Base-by-base conservation (phyloP, 2,888 invertebrate genomes). In the Aplocera efformata region DNA sequence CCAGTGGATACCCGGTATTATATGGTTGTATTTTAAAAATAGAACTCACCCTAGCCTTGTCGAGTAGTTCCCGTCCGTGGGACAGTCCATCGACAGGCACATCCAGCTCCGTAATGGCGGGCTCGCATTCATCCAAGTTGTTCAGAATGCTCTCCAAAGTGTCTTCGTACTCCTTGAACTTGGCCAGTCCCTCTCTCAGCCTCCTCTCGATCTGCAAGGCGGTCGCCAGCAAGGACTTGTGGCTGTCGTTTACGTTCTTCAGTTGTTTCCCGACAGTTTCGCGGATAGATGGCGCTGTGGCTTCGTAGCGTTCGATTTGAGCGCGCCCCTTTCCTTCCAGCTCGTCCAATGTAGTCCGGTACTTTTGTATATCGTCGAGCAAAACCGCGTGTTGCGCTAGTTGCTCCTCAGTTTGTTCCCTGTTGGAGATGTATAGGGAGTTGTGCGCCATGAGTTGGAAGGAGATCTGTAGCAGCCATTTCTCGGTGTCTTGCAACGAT, bases 401-500 rank as follows among this genome's bases (percentile, higher is more conserved):
- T 77, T 98, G 97, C 52, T 96, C 94, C 61, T 95, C 92, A 0
- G 97, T 97, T 74, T 98, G 97, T 58, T 96, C 95, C 41, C 96
- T 91, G 64, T 96, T 97, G 3, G 95, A 94, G 46, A 98, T 97
- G 68, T 97, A 97, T 10, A 98, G 86, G 0, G 97, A 96, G 73
- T 98, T 98, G 69, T 98, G 97, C 0, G 97, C 96, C 97, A 98
- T 98, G 0, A 98, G 89, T 67, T 96, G 96, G 91, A 98, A 97
- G 1, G 97, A 97, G 34, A 96, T 95, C 79, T 98, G 97, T 11
- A 98, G 79, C 30, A 98, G 83, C 98, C 98, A 98, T 72, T 98
- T 98, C 74, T 98, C 98, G 0, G 95, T 95, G 60, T 98, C 97
- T 84, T 98, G 98, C 11, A 98, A 84, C 7, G 94, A 94, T 64